Conservation (phyloP, 2,888 invertebrate species). For the Seira musarum region DNA sequence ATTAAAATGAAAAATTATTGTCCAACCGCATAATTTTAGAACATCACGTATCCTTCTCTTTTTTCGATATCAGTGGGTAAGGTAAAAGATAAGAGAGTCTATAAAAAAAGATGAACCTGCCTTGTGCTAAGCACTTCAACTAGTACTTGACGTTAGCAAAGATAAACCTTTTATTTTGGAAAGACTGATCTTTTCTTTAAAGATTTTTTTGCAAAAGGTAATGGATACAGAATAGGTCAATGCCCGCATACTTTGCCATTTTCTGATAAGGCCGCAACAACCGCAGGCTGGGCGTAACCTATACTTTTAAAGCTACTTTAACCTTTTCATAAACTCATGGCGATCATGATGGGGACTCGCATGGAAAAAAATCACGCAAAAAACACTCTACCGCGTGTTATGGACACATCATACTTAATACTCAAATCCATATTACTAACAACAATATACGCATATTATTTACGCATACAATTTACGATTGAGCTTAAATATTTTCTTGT, state of each 20-base stretch:
- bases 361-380: too few species aligned
- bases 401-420: too few species aligned
- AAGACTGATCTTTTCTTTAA: background rate
- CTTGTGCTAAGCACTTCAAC: background rate
- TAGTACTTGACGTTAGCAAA: background rate
- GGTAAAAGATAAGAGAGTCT: background rate
- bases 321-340: background rate
- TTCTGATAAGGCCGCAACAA: background rate
- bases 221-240: background rate
- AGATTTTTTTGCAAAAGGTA: background rate
- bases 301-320: background rate
- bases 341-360: too few species aligned
- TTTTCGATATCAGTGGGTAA: background rate
- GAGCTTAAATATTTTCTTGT: too few species aligned
- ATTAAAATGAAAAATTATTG: conserved; percentile 15
- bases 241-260: background rate
- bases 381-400: too few species aligned
- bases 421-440: too few species aligned
- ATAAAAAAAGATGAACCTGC: background rate
- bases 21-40: background rate
- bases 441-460: too few species aligned
- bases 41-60: background rate
- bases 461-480: too few species aligned
- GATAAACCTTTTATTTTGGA: background rate
- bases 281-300: background rate